Percentiles rank a stretch among this genome's conserved stretches.
Evolutionary conservation across 2,888 invertebrate genomes (phyloP).

Genomic region (Philereme vetulata): DNA sequence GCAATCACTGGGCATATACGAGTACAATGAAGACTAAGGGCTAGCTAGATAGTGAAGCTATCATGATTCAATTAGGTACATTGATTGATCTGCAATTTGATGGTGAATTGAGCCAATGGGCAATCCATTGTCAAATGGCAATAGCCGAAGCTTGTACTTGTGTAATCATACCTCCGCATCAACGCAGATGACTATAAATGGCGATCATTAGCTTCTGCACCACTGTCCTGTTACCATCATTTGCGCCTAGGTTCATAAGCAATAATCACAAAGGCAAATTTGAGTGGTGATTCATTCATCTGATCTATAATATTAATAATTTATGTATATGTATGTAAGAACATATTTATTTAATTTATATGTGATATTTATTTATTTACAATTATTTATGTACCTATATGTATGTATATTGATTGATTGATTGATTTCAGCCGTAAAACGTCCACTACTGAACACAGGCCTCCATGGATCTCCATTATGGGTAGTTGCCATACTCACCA

Average conservation of each 20-base stretch:
- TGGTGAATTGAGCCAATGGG: conserved; percentile 27
- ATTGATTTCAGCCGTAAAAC: no score
- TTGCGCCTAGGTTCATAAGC: conserved; percentile 44
- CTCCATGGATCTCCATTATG: no score
- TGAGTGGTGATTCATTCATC: no score
- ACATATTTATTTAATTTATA: no score
- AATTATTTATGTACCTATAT: no score
- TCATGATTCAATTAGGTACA: conserved; percentile 24
- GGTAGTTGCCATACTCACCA: no score
- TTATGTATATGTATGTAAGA: no score
- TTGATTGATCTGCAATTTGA: conserved; percentile 35
- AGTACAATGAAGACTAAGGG: not conserved
- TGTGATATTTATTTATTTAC: no score
- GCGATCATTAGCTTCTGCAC: conserved; percentile 66
- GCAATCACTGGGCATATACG: no score
- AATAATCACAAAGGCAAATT: conserved; percentile 2
- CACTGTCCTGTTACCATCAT: conserved; percentile 62
- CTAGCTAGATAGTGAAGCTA: not conserved
- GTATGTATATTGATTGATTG: no score
- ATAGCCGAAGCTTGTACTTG: conserved; percentile 44
- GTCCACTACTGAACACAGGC: no score
- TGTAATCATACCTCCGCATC: conserved; percentile 68
- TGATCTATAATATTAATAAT: no score
- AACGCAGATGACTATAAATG: conserved; percentile 76
- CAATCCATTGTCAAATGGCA: conserved; percentile 34